Evolutionary conservation across 2,797 vertebrate genomes (phyloP).

Genomic region (Podarcis siculus): DNA sequence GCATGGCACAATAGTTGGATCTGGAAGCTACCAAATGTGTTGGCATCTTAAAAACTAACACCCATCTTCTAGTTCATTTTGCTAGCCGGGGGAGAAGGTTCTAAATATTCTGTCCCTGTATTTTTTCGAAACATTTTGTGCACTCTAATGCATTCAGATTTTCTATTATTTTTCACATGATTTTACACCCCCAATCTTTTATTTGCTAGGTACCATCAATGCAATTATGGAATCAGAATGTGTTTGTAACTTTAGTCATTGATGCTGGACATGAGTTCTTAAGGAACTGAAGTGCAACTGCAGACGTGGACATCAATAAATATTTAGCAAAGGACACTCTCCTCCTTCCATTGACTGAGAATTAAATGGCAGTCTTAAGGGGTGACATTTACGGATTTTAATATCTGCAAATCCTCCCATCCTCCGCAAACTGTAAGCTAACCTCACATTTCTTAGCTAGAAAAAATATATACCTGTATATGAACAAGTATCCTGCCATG

Average conservation of each 20-base stretch:
- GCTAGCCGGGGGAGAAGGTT: constrained; percentile 31
- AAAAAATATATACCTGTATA: constrained; percentile 33
- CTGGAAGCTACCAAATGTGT: constrained; percentile 66
- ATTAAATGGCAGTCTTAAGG: constrained; percentile 28
- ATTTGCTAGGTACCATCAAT: not conserved
- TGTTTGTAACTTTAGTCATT: not conserved
- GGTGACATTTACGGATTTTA: constrained; percentile 56
- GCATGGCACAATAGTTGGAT: constrained; percentile 58
- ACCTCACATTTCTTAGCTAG: constrained; percentile 27
- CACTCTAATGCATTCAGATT: constrained; percentile 25
- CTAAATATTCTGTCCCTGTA: not conserved
- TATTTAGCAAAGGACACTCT: constrained; percentile 39
- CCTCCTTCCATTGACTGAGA: constrained; percentile 22
- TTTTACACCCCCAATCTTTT: not conserved
- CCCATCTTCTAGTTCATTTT: constrained; percentile 52
- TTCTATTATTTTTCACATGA: not conserved
- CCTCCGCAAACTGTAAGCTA: not conserved
- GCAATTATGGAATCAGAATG: not conserved
- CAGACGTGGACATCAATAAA: constrained; percentile 34
- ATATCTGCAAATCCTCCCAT: constrained; percentile 25
- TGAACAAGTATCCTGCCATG: not conserved
- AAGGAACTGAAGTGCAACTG: not conserved
- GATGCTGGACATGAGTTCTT: not conserved
- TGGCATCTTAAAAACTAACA: constrained; percentile 57
- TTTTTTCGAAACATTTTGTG: not conserved